phyloP scores from a whole-genome alignment of 1,140 invertebrate species.

The Alviniconcha marisindica region DNA sequence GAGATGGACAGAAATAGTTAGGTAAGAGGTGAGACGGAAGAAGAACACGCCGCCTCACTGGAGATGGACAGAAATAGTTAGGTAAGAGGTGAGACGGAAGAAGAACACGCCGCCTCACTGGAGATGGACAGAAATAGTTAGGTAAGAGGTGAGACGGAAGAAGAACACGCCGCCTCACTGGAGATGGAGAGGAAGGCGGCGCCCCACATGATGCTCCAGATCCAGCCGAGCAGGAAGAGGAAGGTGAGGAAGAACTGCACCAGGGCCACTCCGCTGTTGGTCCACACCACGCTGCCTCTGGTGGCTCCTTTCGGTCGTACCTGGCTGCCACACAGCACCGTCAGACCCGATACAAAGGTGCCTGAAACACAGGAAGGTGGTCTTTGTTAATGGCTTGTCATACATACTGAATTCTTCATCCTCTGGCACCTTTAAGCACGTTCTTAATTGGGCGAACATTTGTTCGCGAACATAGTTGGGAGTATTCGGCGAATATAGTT shows the following conservation, averaged over 20 bases:
- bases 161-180: slow-evolving; percentile 71
- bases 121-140: slow-evolving; percentile 75
- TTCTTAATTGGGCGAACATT: too few species aligned
- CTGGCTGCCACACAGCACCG: slow-evolving; percentile 66
- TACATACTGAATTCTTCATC: too few species aligned
- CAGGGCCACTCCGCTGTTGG: slow-evolving; percentile 72
- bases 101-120: too few species aligned
- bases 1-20: too few species aligned
- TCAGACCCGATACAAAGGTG: slow-evolving; percentile 68
- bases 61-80: slow-evolving; percentile 75
- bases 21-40: too few species aligned
- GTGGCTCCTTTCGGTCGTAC: slow-evolving; percentile 57
- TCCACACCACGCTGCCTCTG: slow-evolving; percentile 63
- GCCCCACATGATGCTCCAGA: slow-evolving; percentile 79
- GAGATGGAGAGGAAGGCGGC: slow-evolving; percentile 76
- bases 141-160: neutral
- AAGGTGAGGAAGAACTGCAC: slow-evolving; percentile 76
- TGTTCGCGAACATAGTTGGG: too few species aligned
- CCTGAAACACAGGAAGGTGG: too few species aligned
- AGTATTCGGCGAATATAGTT: too few species aligned
- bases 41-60: too few species aligned
- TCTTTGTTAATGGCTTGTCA: too few species aligned
- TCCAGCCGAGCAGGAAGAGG: slow-evolving; percentile 78
- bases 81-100: neutral
- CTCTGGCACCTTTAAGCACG: too few species aligned